Conservation (phyloP, 2,888 invertebrate species). For the Hypomecis punctinalis region DNA sequence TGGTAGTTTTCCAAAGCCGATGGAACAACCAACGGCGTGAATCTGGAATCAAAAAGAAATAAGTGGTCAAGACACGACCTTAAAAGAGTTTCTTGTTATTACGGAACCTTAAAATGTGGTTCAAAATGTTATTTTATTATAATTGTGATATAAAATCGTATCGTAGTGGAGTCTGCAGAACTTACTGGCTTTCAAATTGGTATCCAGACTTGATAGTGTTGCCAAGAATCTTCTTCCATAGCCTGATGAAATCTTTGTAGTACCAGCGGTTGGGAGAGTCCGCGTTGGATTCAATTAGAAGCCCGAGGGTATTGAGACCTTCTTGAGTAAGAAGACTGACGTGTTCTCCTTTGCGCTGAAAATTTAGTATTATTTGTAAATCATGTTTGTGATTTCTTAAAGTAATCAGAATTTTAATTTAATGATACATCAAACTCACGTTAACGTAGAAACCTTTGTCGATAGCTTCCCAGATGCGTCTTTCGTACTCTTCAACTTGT, state of each 20-base stretch:
- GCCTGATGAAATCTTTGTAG: constrained; percentile 85
- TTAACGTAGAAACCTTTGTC: constrained; percentile 81
- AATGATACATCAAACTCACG: constrained; percentile 54
- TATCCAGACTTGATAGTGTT: constrained; percentile 58
- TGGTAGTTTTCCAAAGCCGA: constrained; percentile 87
- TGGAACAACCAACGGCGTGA: constrained; percentile 78
- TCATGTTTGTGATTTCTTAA: background rate
- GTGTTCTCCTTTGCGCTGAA: constrained; percentile 77
- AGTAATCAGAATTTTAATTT: background rate
- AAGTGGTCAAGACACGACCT: background rate
- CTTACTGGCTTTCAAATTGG: constrained; percentile 57
- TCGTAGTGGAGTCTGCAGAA: constrained; percentile 10
- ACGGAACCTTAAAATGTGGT: background rate
- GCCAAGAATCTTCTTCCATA: constrained; percentile 86
- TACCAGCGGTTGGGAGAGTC: constrained; percentile 85
- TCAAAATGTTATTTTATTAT: background rate
- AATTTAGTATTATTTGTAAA: background rate
- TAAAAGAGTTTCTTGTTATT: background rate
- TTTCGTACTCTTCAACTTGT: constrained; percentile 79
- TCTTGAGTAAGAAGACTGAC: constrained; percentile 85
- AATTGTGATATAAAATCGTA: too few relatives aligned
- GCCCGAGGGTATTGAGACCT: constrained; percentile 87
- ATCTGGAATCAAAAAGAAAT: constrained; percentile 48
- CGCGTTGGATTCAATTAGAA: constrained; percentile 87
- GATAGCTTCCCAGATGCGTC: constrained; percentile 86